Base-by-base conservation (phyloP, 2,797 vertebrate genomes). In the Crocodylus rhombifer region DNA sequence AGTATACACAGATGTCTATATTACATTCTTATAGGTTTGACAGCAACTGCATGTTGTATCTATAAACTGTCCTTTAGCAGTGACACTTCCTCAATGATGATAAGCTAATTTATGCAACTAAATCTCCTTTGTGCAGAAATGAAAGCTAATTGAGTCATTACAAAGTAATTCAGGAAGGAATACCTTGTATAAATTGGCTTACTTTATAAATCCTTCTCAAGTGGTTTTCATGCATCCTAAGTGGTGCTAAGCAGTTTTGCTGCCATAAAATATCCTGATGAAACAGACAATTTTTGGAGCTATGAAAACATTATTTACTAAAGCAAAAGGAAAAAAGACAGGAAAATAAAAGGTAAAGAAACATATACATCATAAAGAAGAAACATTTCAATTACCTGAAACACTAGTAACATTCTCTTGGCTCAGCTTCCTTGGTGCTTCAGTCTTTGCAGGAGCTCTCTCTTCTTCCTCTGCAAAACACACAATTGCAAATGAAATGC, bases 81-180 rank as follows among this genome's bases (percentile, higher is more conserved):
- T 99, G 99, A 99, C 99, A 99, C 99, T 99, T 99, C 98, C 98
- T 99, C 99, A 98, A 99, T 99, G 99, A 99, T 99, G 98, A 97
- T 98, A 98, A 97, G 98, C 98, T 99, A 99, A 99, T 99, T 99
- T 99, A 99, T 99, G 98, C 99, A 98, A 98, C 98, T 98, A 99
- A 99, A 99, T 99, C 99, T 99, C 99, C 99, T 99, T 98, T 98
- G 98, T 99, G 98, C 99, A 99, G 99, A 99, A 99, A 99, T 99
- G 99, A 99, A 99, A 99, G 99, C 99, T 99, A 99, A 99, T 99
- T 99, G 99, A 99, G 99, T 99, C 99, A 99, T 99, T 99, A 99
- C 98, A 98, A 97, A 98, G 98, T 99, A 99, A 99, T 99, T 99
- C 99, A 98, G 98, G 98, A 98, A 98, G 98, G 98, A 99, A 99